Evolutionary conservation across 2,797 vertebrate species (phyloP), one percentile per base, ranked within the genome.

Genomic region (Gila robusta): DNA sequence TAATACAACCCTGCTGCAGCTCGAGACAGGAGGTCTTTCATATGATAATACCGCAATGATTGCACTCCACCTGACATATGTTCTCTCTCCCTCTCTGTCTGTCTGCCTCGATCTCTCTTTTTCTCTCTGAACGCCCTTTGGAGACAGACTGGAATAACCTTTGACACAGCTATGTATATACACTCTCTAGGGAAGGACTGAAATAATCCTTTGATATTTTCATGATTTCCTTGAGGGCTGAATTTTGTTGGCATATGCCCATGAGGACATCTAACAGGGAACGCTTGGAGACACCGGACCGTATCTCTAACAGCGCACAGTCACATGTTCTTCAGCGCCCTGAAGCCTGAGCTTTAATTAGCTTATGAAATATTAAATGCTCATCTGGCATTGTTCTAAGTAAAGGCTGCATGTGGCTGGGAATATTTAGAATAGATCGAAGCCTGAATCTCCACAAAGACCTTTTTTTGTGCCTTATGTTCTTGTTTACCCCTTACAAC

Each of bases 311-410:
- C 21, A 32, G 26, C 41, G 74, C 81, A 88, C 69, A 87, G 52
- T 64, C 78, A 35, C 62, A 32, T 66, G 64, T 41, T 32, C 28
- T 10, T 26, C 47, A 69, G 39, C 59, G 74, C 85, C 77, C 82
- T 81, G 76, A 79, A 88, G 87, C 69, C 83, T 69, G 81, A 82
- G 83, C 85, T 80, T 87, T 90, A 90, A 90, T 90, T 87, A 90
- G 82, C 88, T 89, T 86, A 91, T 89, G 83, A 88, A 89, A 89
- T 88, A 87, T 87, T 89, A 84, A 90, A 88, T 86, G 87, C 81
- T 88, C 87, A 83, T 90, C 86, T 87, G 83, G 87, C 83, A 79
- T 84, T 91, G 87, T 87, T 84, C 86, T 88, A 85, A 56, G 86
- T 82, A 79, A 87, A 87, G 64, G 12, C 41, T 73, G 67, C 41